These are phyloP conservation scores for Aplodontia rufa DNA, from an alignment of 2,113 vertebrate genomes.

Conservation along the genomic window DNA sequence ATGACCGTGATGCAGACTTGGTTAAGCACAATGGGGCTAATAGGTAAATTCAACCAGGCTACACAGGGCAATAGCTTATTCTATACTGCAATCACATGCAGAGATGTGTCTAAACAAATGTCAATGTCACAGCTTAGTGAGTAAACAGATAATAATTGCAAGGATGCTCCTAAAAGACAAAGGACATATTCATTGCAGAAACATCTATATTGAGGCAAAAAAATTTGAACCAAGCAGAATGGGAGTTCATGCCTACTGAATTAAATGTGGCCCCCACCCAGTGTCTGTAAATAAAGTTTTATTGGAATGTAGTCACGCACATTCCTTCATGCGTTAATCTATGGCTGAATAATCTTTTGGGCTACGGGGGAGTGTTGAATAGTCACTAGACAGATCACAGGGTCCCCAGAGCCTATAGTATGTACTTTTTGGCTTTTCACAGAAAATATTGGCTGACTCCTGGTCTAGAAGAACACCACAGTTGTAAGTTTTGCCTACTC, in stretches of 20 bases:
- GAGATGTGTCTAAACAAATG: background rate
- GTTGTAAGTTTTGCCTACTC: background rate
- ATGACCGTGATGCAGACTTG: background rate
- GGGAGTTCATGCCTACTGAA: background rate
- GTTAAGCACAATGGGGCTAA: background rate
- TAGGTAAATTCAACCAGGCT: background rate
- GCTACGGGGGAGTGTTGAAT: background rate
- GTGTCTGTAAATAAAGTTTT: slow-evolving; percentile 49
- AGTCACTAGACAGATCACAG: background rate
- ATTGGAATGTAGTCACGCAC: background rate
- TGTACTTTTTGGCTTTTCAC: background rate
- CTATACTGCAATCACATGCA: background rate
- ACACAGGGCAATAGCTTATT: background rate
- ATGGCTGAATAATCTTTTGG: background rate
- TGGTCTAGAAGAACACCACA: background rate
- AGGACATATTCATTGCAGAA: background rate
- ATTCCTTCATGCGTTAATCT: background rate
- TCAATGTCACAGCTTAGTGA: background rate
- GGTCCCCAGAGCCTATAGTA: background rate
- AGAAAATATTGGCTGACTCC: background rate
- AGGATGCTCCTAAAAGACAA: background rate
- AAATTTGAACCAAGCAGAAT: background rate
- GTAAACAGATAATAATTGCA: background rate
- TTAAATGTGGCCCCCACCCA: background rate
- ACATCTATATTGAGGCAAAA: background rate